Evolutionary conservation across 2,113 vertebrate species (phyloP).

Genomic region (Mixornis gularis): DNA sequence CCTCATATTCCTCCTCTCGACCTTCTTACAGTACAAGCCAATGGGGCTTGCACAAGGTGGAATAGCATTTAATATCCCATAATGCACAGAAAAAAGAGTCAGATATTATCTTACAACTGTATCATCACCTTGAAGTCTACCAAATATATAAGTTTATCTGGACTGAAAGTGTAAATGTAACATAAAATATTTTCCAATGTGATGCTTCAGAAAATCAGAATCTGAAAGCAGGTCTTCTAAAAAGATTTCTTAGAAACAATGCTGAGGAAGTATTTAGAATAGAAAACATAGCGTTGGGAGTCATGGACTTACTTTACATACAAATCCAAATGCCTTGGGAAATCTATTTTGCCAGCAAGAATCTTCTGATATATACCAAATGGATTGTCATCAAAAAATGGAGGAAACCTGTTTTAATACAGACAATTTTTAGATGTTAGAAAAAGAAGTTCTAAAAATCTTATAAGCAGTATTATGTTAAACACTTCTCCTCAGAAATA

Average conservation of each 20-base stretch:
- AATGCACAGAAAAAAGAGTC: background rate
- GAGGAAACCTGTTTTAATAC: slow-evolving; percentile 81
- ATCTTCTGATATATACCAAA: slow-evolving; percentile 99
- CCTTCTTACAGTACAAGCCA: background rate
- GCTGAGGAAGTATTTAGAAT: background rate
- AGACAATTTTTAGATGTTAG: background rate
- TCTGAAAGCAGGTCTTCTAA: background rate
- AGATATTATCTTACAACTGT: background rate
- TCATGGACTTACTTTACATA: slow-evolving; percentile 86
- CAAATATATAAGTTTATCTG: background rate
- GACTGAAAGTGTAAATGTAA: background rate
- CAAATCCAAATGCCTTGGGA: slow-evolving; percentile 93
- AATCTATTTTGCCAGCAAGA: slow-evolving; percentile 92
- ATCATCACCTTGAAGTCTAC: background rate
- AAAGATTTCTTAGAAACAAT: background rate
- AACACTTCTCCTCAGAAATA: background rate
- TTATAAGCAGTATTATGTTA: background rate
- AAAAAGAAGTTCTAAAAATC: background rate
- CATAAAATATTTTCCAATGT: background rate
- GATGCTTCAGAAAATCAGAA: background rate
- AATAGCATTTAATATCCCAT: background rate
- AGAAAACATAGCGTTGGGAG: background rate
- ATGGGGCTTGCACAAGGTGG: background rate
- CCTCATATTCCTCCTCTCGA: background rate
- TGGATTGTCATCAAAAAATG: slow-evolving; percentile 96